phyloP scores from a whole-genome alignment of 2,797 vertebrate species.

The Eulemur mongoz region DNA sequence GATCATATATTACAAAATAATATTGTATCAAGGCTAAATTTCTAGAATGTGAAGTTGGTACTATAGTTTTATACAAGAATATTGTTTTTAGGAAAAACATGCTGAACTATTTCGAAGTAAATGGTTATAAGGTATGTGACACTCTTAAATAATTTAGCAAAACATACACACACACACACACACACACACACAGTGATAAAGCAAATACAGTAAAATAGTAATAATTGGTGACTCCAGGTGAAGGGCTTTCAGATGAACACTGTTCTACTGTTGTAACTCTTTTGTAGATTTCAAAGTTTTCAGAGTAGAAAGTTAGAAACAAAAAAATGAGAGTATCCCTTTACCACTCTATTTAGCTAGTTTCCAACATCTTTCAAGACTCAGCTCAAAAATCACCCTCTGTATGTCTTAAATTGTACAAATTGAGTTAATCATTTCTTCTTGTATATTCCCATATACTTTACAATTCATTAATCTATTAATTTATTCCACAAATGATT shows the following conservation, averaged over 20 bases:
- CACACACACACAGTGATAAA: background rate
- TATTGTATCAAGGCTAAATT: background rate
- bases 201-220: background rate
- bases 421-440: background rate
- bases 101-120: background rate
- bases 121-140: background rate
- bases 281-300: background rate
- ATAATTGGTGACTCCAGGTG: background rate
- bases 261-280: background rate
- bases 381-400: background rate
- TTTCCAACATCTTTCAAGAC: background rate
- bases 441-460: background rate
- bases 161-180: background rate
- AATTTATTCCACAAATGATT: background rate
- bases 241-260: background rate
- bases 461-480: background rate
- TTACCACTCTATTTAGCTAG: background rate
- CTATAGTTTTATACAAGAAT: background rate
- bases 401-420: background rate
- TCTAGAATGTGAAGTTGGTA: background rate
- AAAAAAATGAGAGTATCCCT: background rate
- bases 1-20: background rate
- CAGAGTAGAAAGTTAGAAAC: background rate
- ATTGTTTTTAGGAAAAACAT: background rate
- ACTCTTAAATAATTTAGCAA: background rate